Percentiles rank a stretch among this genome's conserved stretches.
phyloP scores from a whole-genome alignment of 2,797 vertebrate genomes.

The Xiphophorus birchmanni region DNA sequence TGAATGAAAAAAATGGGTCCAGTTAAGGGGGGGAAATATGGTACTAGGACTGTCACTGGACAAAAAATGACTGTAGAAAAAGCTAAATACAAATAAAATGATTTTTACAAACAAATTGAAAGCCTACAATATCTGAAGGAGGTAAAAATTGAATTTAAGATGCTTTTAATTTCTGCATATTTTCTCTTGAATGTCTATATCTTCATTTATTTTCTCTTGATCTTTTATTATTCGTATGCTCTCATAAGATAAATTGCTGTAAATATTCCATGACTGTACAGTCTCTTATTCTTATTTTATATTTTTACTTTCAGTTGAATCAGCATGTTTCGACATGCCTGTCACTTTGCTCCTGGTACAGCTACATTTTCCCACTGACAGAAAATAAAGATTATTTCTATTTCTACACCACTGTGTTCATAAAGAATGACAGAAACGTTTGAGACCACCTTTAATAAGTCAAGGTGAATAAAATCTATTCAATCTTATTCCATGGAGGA shows the following conservation, averaged over 20 bases:
- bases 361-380: background rate
- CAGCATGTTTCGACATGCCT: background rate
- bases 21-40: background rate
- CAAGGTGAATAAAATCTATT: background rate
- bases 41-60: background rate
- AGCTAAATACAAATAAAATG: background rate
- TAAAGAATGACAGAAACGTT: background rate
- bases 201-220: background rate
- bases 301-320: background rate
- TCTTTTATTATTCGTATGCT: background rate
- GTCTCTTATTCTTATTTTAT: background rate
- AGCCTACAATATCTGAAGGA: background rate
- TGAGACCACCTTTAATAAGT: background rate
- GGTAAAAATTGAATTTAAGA: background rate
- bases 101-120: background rate
- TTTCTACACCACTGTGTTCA: background rate
- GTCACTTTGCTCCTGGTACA: background rate
- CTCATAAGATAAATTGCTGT: background rate
- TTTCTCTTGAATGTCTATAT: background rate
- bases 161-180: background rate
- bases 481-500: background rate
- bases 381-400: background rate
- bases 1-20: background rate
- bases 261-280: background rate
- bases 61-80: background rate